Percentiles rank a stretch among this genome's conserved stretches.
Conservation (phyloP, 1,140 invertebrate species). For the Camponotus vicinus region DNA sequence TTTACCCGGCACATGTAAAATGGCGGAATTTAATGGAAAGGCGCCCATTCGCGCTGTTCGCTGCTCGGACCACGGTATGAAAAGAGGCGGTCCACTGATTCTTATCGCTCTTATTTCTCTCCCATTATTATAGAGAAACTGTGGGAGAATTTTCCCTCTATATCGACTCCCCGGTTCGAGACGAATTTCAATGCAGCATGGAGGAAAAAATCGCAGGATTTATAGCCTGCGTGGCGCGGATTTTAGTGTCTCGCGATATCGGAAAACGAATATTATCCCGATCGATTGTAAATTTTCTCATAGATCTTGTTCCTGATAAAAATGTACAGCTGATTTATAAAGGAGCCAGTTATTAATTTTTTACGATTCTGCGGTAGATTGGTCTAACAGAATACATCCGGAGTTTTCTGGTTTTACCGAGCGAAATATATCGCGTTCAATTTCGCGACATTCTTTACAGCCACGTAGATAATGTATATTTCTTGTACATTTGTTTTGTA, state of each 20-base stretch:
- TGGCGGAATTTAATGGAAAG: constrained; percentile 77
- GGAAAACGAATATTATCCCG: constrained; percentile 4
- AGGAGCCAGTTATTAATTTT: constrained; percentile 8
- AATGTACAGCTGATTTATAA: constrained; percentile 16
- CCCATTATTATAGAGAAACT: constrained; percentile 26
- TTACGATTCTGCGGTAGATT: not conserved
- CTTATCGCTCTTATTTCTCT: constrained; percentile 58
- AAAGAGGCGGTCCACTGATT: constrained; percentile 64
- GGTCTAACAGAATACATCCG: not conserved
- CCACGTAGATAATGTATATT: not conserved
- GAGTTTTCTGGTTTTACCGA: constrained; percentile 21
- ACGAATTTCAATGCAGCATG: not conserved
- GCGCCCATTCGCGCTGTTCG: constrained; percentile 67
- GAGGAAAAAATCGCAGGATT: constrained; percentile 9
- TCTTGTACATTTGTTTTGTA: not conserved
- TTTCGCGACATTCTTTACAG: not conserved
- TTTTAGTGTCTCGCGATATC: not conserved
- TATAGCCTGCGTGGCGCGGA: not conserved
- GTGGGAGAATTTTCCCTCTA: constrained; percentile 27
- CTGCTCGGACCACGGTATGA: constrained; percentile 34
- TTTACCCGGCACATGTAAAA: constrained; percentile 71
- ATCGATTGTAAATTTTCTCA: constrained; percentile 16
- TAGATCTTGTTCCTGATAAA: not conserved
- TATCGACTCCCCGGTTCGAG: not conserved
- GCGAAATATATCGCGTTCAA: constrained; percentile 14